Evolutionary conservation across 2,113 vertebrate genomes (phyloP).

Genomic region (Hylia prasina): DNA sequence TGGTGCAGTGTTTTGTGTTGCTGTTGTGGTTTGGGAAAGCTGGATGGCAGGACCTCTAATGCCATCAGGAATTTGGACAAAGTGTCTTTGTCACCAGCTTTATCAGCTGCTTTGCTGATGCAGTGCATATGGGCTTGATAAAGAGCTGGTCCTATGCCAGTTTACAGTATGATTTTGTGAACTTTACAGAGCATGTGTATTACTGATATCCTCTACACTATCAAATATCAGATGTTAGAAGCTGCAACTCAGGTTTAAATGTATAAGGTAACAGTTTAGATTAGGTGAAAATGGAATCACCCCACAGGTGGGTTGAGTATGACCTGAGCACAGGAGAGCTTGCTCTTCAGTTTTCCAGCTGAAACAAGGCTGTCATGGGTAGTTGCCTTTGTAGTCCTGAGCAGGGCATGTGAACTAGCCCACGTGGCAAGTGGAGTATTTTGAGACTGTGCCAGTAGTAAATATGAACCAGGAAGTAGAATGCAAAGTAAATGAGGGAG

Average conservation of each 20-base stretch:
- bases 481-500: background rate
- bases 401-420: background rate
- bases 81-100: background rate
- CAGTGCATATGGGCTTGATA: background rate
- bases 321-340: background rate
- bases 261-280: background rate
- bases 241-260: background rate
- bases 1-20: background rate
- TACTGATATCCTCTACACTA: background rate
- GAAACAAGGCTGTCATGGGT: background rate
- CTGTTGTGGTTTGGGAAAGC: background rate
- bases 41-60: background rate
- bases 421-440: background rate
- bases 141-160: background rate
- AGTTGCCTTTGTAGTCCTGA: background rate
- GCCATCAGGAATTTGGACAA: background rate
- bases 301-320: background rate
- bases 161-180: background rate
- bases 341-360: background rate
- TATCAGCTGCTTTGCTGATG: background rate
- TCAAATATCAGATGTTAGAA: background rate
- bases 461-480: background rate
- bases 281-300: background rate
- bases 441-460: background rate
- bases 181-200: background rate